phyloP scores from a whole-genome alignment of 1,140 invertebrate genomes.

The Agrilus planipennis region DNA sequence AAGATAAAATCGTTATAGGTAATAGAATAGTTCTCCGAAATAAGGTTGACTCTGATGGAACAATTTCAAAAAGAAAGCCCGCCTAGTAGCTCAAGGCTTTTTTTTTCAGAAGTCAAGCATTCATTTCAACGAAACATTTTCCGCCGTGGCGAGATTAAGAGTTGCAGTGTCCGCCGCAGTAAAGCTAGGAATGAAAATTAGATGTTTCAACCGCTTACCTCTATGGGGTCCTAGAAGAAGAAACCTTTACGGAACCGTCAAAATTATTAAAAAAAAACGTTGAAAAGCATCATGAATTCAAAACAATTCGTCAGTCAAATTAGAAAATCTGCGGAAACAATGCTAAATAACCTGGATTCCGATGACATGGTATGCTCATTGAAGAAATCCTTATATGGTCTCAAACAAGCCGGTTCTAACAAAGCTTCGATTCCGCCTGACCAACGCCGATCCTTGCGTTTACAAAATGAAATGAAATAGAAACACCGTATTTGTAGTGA shows the following conservation, averaged over 20 bases:
- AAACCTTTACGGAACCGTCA: too few relatives aligned
- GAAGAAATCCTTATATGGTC: constrained; percentile 29
- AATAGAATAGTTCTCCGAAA: constrained; percentile 24
- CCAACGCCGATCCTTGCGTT: constrained; percentile 21
- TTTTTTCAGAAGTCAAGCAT: constrained; percentile 23
- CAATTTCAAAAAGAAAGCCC: constrained; percentile 29
- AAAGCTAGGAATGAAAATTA: too few relatives aligned
- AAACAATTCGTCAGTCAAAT: too few relatives aligned
- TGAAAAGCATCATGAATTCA: too few relatives aligned
- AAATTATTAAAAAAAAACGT: too few relatives aligned
- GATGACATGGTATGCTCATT: constrained; percentile 28
- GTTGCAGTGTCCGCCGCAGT: too few relatives aligned
- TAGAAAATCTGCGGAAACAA: too few relatives aligned
- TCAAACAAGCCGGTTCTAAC: constrained; percentile 28
- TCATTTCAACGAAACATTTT: constrained; percentile 29
- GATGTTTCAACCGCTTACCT: too few relatives aligned
- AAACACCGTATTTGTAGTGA: not conserved
- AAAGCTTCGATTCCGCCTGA: constrained; percentile 15
- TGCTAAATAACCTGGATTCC: too few relatives aligned
- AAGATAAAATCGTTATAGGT: constrained; percentile 15
- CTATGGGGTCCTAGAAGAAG: too few relatives aligned
- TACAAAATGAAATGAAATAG: not conserved
- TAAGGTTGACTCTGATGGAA: constrained; percentile 17
- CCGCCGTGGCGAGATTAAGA: constrained; percentile 25
- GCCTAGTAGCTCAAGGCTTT: constrained; percentile 31